A percentile compares a stretch with the other conserved stretches of the same genome.
Evolutionary conservation across 1,140 invertebrate species (phyloP).

Genomic region (Brachystomella parvula): DNA sequence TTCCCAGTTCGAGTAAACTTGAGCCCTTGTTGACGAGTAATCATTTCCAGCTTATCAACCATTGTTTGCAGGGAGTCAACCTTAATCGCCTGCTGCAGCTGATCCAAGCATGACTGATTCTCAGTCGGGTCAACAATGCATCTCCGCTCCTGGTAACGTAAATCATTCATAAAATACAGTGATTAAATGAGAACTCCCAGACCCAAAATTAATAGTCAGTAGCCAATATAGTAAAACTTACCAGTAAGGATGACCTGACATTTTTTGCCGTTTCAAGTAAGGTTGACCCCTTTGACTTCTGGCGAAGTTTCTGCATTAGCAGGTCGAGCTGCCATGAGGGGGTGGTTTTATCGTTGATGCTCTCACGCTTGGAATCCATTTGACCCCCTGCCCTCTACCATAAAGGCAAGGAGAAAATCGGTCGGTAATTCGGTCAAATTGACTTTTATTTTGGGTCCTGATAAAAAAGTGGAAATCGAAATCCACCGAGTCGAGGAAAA

Average conservation of each 20-base stretch:
- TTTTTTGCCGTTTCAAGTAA: conserved; percentile 76
- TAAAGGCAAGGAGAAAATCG: too few species aligned
- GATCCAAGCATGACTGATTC: conserved; percentile 82
- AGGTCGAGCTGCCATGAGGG: conserved; percentile 55
- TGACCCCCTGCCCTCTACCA: too few species aligned
- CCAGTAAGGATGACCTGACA: conserved; percentile 70
- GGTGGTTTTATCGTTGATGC: too few species aligned
- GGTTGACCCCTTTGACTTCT: conserved; percentile 62
- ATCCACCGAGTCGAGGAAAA: too few species aligned
- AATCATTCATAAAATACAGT: conserved; percentile 4
- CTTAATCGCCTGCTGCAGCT: conserved; percentile 87
- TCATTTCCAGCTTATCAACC: conserved; percentile 81
- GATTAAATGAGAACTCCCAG: not conserved
- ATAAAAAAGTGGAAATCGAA: too few species aligned
- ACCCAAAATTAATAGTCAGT: too few species aligned
- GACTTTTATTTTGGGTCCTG: too few species aligned
- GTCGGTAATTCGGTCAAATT: too few species aligned
- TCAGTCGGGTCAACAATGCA: conserved; percentile 74
- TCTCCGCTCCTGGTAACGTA: conserved; percentile 62
- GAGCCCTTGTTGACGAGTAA: conserved; percentile 52
- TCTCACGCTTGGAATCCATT: too few species aligned
- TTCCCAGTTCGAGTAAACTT: conserved; percentile 66
- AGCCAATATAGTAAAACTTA: conserved; percentile 42
- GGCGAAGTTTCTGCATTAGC: conserved; percentile 78
- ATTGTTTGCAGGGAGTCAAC: conserved; percentile 81